Base-by-base conservation (phyloP, 1,140 invertebrate genomes). In the Drosophila arizonae region DNA sequence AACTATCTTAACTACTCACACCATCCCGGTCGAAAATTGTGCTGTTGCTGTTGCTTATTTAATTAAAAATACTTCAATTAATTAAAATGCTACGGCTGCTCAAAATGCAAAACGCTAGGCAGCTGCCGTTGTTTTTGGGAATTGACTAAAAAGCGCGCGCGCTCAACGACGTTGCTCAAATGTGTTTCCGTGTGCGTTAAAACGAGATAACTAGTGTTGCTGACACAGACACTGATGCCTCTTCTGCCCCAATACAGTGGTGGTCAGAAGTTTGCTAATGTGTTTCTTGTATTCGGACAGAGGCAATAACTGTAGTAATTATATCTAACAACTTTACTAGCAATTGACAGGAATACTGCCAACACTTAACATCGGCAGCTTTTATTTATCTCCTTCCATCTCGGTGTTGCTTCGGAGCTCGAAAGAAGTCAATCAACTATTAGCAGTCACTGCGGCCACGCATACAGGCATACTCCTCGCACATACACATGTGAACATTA, bases 371-470 rank as follows among this genome's bases (percentile, higher is more conserved):
- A 41, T 9, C 52, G 61, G 48, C 66, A 58, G 67, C 41, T 46
- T 57, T 58, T 28, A 39, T 28, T 24, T 24, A 72, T 46, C 48
- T 39, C 57, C 15, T 48, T 68, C 54, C 46, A 24, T 54, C 45
- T 58, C 55, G 26, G 11, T 24, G 46, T 36, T 60, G 57, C 57
- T 33, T 48, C 46, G 10, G 55, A 46, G 56, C 41, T 43, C 50
- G 67, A 88, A 87, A 88, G 82, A 88, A 87, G 82, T 87, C 84
- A 87, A 88, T 87, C 82, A 87, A 87, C 82, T 88, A 86, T 86
- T 86, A 62, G 82, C 77, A 85, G 81, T 71, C 50, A 75, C 70
- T 69, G 64, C 70, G 57, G 41, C 10, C 62, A 70, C 50, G 66
- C 21, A 46, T 45, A 66, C 60, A 72, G 15, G 17, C 9, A 57